phyloP scores from a whole-genome alignment of 2,113 vertebrate species.

The Osmerus eperlanus region DNA sequence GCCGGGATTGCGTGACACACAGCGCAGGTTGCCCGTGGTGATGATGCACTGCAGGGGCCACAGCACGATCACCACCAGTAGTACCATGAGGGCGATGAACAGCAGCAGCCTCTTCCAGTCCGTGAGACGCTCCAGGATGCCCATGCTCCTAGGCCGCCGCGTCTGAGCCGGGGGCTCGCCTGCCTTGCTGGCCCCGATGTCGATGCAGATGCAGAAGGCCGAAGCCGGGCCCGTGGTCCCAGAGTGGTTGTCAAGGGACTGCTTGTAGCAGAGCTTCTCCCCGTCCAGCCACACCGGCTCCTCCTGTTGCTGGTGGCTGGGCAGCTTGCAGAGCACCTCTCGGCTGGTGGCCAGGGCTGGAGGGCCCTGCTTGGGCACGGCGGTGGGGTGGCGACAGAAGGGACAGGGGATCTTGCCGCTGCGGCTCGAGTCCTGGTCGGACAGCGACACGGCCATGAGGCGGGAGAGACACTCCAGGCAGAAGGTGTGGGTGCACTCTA shows the following conservation, averaged over 20 bases:
- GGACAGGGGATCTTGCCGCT: constrained; percentile 79
- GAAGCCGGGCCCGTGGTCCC: constrained; percentile 36
- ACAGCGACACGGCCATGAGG: constrained; percentile 72
- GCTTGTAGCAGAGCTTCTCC: constrained; percentile 83
- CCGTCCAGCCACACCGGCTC: constrained; percentile 88
- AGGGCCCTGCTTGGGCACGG: constrained; percentile 75
- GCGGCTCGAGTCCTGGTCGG: constrained; percentile 31
- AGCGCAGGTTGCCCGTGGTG: constrained; percentile 81
- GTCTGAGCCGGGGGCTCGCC: neutral
- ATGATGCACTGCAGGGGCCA: constrained; percentile 90
- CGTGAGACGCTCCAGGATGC: constrained; percentile 62
- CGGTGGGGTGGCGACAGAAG: constrained; percentile 85
- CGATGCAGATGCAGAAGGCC: constrained; percentile 77
- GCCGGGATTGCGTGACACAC: constrained; percentile 39
- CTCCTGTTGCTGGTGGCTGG: constrained; percentile 76
- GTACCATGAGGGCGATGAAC: constrained; percentile 72
- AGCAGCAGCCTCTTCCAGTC: constrained; percentile 84
- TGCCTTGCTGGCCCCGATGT: constrained; percentile 80
- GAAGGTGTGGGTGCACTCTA: constrained; percentile 89
- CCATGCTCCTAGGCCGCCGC: neutral
- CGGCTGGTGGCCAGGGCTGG: constrained; percentile 82
- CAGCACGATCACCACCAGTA: constrained; percentile 80
- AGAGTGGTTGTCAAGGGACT: constrained; percentile 9
- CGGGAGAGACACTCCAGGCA: constrained; percentile 94
- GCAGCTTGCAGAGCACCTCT: constrained; percentile 82